Base-by-base conservation (phyloP, 1,140 invertebrate genomes). In the Sarcophaga bullata region DNA sequence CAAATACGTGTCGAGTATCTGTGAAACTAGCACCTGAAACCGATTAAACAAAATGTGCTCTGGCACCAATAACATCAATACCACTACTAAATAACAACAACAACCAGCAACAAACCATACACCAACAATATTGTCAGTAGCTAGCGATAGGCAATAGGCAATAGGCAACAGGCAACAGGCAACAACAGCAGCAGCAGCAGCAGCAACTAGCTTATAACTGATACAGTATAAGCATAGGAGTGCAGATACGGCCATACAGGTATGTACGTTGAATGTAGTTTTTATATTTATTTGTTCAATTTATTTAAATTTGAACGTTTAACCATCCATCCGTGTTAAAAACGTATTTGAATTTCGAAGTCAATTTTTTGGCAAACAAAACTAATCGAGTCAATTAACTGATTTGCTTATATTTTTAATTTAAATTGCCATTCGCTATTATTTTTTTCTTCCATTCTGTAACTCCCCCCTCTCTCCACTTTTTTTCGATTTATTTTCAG, bases 341-440 rank as follows among this genome's bases (percentile, higher is more conserved):
- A 78, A 78, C 75, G n/a, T 78, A 78, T 78, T 78, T 78, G 48
- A 50, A 78, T 78, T 68, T 68, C 11, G 11, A 19, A 68, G 62
- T 68, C 17, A 68, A 19, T 68, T 68, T 68, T 78, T 78, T 78
- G 75, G 75, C 75, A 78, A 78, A 78, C 49, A 78, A 49, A 78
- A 78, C 75, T 78, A 78, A 78, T 78, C 75, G 75, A 49, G 75
- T 78, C 75, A 78, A 78, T 78, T 78, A 78, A 78, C 75, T 78
- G 75, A 78, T 78, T 78, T 78, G 75, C n/a, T 78, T 78, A 78
- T 52, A 78, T 78, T 78, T 78, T 78, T 78, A 78, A 78, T 78
- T 78, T 78, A 6, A 50, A 78, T 17, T 78, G 75, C 75, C 75
- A 78, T 78, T 78, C 48, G 73, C 54, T 58, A 15, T 58, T 58